Base-by-base conservation (phyloP, 2,113 vertebrate genomes). In the Cynocephalus volans region DNA sequence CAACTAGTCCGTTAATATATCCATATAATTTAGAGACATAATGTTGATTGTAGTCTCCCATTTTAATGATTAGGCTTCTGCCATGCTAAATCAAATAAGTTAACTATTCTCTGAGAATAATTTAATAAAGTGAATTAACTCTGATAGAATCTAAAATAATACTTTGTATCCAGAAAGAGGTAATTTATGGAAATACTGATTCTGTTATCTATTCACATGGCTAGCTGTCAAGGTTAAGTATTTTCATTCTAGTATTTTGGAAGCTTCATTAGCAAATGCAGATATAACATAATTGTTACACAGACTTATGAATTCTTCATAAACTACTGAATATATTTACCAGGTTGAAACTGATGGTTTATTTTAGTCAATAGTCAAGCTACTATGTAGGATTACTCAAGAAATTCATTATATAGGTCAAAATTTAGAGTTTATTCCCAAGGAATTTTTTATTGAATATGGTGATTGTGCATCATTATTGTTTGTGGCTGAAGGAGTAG, bases 301-400 rank as follows among this genome's bases (percentile, higher is more conserved):
- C 70, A 87, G 67, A 92, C 76, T 83, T 93, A 13, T 72, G 75
- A 92, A 75, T 94, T 93, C 36, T 88, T 96, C 28, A 54, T 88
- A 81, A 80, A 86, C 4, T 72, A 17, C 8, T 77, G 33, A 79
- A 31, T 77, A 77, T 90, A 69, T 81, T 82, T 96, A 41, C 23
- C 41, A 90, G 64, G 28, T 50, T 70, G 58, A 84, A 82, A 60
- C 4, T 72, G 28, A 23, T 90, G 62, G 11, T 82, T 80, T 94
- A 31, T 85, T 95, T 90, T 88, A 97, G 82, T 92, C 50, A 84
- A 23, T 88, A 97, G 82, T 92, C 11, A 77, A 70, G 23, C n/a
- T 86, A 31, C 1, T 9, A 45, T 36, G 11, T 85, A 87, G 64
- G 24, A 83, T 83, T 80, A 72, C n/a, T 87, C 50, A 84, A 77